A percentile compares a stretch with the other conserved stretches of the same genome.
These are phyloP conservation scores for Tanypteryx hageni DNA, from an alignment of 2,888 invertebrate genomes.

Conservation along the genomic window DNA sequence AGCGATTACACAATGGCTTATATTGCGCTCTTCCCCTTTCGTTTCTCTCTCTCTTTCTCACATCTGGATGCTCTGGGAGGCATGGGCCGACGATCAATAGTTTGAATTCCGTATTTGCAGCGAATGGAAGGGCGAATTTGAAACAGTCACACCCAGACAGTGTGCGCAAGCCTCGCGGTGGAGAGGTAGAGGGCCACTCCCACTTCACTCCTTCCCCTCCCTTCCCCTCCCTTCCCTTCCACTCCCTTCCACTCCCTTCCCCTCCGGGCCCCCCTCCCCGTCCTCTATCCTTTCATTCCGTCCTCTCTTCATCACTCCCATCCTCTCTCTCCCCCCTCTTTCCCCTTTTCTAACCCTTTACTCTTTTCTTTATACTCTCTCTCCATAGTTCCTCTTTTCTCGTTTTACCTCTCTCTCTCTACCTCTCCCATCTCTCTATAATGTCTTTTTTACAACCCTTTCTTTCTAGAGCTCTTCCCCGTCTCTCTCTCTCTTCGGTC, in stretches of 20 bases:
- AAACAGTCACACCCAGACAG: slow-evolving; percentile 63
- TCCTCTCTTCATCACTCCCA: background rate
- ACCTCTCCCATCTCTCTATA: slow-evolving; percentile 59
- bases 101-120: slow-evolving; percentile 64
- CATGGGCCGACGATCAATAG: slow-evolving; percentile 59
- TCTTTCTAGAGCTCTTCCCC: slow-evolving; percentile 45
- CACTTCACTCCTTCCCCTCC: background rate
- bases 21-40: background rate
- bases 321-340: background rate
- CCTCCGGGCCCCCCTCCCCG: background rate
- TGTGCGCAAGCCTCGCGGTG: slow-evolving; percentile 57
- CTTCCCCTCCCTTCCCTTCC: background rate
- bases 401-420: slow-evolving; percentile 53
- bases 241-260: background rate
- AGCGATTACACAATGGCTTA: background rate
- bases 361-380: slow-evolving; percentile 15
- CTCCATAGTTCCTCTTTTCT: background rate
- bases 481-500: slow-evolving; percentile 55
- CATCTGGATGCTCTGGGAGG: slow-evolving; percentile 61
- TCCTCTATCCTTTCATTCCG: background rate
- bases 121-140: slow-evolving; percentile 62
- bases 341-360: background rate
- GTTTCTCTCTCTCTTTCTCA: slow-evolving; percentile 21
- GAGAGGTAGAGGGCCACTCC: background rate
- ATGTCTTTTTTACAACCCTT: slow-evolving; percentile 46